Percentiles rank a stretch among this genome's conserved stretches.
These are phyloP conservation scores for Drosophila tanythrix DNA, from an alignment of 2,888 invertebrate genomes.

Conservation along the genomic window DNA sequence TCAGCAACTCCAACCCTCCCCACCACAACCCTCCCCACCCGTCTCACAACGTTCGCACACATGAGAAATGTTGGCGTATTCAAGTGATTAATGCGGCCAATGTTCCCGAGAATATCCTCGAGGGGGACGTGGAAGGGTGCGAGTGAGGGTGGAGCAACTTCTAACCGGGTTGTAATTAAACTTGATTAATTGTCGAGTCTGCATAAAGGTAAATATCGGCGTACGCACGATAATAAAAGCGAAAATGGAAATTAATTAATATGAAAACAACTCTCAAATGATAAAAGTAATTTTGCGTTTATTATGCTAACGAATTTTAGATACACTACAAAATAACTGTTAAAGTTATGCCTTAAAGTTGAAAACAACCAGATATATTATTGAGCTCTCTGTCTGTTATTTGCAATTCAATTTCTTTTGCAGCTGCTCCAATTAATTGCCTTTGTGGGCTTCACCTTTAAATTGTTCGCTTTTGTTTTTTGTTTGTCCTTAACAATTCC, in stretches of 20 bases:
- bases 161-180: conserved; percentile 75
- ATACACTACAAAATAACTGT: conserved; percentile 26
- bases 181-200: conserved; percentile 82
- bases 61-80: conserved; percentile 76
- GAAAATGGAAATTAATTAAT: conserved; percentile 76
- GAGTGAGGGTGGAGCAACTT: conserved; percentile 14
- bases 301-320: not conserved
- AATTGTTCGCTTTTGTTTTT: conserved; percentile 22
- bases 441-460: conserved; percentile 6
- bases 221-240: conserved; percentile 69
- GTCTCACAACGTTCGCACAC: conserved; percentile 21
- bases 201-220: conserved; percentile 75
- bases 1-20: conserved; percentile 21
- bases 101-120: conserved; percentile 44
- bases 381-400: not conserved
- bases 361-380: not conserved
- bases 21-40: not conserved
- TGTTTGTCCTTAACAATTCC: conserved; percentile 41
- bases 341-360: not conserved
- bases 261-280: conserved; percentile 48
- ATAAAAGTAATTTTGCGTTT: conserved; percentile 15
- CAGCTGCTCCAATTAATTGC: conserved; percentile 60
- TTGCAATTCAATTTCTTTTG: conserved; percentile 26
- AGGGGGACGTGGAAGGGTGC: conserved; percentile 11
- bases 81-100: conserved; percentile 73